Evolutionary conservation across 2,113 vertebrate species (phyloP).

Genomic region (Seriola dumerili): DNA sequence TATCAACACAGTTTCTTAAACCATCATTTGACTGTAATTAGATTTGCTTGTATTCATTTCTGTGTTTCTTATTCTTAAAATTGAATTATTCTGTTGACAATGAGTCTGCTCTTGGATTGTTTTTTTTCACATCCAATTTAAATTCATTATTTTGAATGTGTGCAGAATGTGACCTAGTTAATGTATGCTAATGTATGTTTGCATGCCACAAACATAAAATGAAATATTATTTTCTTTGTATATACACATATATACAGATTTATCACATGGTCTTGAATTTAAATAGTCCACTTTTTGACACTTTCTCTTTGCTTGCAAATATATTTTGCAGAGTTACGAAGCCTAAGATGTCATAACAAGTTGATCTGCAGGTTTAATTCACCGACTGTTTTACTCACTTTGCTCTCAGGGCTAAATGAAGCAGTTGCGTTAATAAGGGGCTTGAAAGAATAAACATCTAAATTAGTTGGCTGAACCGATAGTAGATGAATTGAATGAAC

Average conservation of each 20-base stretch:
- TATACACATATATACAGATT: not conserved
- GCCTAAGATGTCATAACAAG: slow-evolving; percentile 26
- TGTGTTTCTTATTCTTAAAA: not conserved
- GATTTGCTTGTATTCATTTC: not conserved
- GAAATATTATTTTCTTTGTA: not conserved
- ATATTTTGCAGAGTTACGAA: slow-evolving; percentile 20
- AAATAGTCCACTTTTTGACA: not conserved
- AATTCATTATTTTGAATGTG: not conserved
- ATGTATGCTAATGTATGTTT: not conserved
- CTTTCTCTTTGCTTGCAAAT: slow-evolving; percentile 14
- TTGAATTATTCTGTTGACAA: not conserved
- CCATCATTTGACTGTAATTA: not conserved
- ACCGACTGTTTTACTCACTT: slow-evolving; percentile 29
- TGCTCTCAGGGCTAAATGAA: slow-evolving; percentile 27
- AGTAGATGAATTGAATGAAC: slow-evolving; percentile 40
- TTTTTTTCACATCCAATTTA: not conserved
- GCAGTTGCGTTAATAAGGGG: not conserved
- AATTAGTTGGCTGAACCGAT: slow-evolving; percentile 43
- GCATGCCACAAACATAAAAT: not conserved
- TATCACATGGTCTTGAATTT: not conserved
- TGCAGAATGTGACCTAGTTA: not conserved
- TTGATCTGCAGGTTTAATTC: slow-evolving; percentile 41
- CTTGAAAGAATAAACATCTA: slow-evolving; percentile 42
- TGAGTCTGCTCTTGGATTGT: not conserved
- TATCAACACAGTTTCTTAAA: not conserved